phyloP scores from a whole-genome alignment of 2,113 vertebrate species.

The Chlorocebus sabaeus region DNA sequence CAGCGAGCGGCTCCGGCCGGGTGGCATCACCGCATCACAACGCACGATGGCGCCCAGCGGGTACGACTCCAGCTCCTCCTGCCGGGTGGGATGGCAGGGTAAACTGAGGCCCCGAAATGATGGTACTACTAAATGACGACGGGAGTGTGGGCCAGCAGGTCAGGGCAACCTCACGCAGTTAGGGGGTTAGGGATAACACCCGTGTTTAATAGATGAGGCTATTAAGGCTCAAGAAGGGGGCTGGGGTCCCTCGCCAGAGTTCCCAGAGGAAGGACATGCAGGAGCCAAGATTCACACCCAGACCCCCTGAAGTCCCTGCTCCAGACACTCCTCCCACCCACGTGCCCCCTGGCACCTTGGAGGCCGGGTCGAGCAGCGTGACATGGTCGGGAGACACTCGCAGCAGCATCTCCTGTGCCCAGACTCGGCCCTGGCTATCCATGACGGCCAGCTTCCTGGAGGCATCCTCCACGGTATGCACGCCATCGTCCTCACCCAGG shows the following conservation, averaged over 20 bases:
- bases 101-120: not conserved
- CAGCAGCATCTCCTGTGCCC: slow-evolving; percentile 84
- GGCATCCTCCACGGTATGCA: slow-evolving; percentile 81
- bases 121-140: fast-evolving
- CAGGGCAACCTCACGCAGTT: not conserved
- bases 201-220: not conserved
- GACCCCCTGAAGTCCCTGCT: not conserved
- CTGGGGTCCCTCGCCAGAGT: not conserved
- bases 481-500: slow-evolving; percentile 77
- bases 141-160: not conserved
- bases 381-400: slow-evolving; percentile 74
- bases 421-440: slow-evolving; percentile 81
- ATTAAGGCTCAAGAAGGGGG: not conserved
- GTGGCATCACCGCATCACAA: slow-evolving; percentile 83
- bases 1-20: slow-evolving; percentile 81
- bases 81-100: not conserved
- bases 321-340: not conserved
- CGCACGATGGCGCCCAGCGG: slow-evolving; percentile 81
- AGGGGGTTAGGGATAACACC: not conserved
- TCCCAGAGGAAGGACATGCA: not conserved
- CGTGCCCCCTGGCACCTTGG: slow-evolving; percentile 71
- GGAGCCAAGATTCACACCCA: not conserved
- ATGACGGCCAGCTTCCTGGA: slow-evolving; percentile 75
- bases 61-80: slow-evolving; percentile 90
- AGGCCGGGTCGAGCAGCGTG: slow-evolving; percentile 74